phyloP scores from a whole-genome alignment of 1,140 invertebrate genomes.

The Zaprionus davidi region DNA sequence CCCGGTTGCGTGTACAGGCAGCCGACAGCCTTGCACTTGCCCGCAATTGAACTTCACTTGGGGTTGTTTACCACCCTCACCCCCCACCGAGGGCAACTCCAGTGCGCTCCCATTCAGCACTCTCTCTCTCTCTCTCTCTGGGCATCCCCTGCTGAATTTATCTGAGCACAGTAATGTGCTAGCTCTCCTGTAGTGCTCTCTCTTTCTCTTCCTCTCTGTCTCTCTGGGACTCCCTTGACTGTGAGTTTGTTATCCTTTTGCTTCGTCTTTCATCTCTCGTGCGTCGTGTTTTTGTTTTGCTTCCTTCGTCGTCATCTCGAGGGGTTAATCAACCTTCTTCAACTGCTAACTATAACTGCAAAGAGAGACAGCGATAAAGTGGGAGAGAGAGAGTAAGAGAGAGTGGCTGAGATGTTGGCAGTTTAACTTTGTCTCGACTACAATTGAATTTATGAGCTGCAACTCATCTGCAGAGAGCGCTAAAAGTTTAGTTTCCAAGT shows the following conservation, averaged over 20 bases:
- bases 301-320: conserved; percentile 46
- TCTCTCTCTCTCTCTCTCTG: conserved; percentile 48
- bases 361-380: not conserved
- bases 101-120: conserved; percentile 37
- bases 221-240: conserved; percentile 4
- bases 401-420: conserved; percentile 30
- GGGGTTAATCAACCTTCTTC: conserved; percentile 72
- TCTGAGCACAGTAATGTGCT: conserved; percentile 38
- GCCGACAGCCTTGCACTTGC: conserved; percentile 65
- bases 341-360: conserved; percentile 12
- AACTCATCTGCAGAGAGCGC: conserved; percentile 22
- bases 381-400: not conserved
- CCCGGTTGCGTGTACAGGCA: conserved; percentile 33
- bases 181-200: conserved; percentile 2
- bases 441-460: conserved; percentile 54
- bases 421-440: conserved; percentile 41
- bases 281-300: conserved; percentile 49
- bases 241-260: conserved; percentile 29
- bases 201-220: conserved; percentile 1
- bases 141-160: conserved; percentile 63
- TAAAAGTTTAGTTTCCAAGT: conserved; percentile 41
- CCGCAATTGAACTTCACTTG: conserved; percentile 69
- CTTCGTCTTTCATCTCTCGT: conserved; percentile 13
- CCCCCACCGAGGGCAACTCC: not conserved
- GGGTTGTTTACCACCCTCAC: conserved; percentile 55